phyloP scores from a whole-genome alignment of 1,140 invertebrate genomes.

The Globodera rostochiensis region DNA sequence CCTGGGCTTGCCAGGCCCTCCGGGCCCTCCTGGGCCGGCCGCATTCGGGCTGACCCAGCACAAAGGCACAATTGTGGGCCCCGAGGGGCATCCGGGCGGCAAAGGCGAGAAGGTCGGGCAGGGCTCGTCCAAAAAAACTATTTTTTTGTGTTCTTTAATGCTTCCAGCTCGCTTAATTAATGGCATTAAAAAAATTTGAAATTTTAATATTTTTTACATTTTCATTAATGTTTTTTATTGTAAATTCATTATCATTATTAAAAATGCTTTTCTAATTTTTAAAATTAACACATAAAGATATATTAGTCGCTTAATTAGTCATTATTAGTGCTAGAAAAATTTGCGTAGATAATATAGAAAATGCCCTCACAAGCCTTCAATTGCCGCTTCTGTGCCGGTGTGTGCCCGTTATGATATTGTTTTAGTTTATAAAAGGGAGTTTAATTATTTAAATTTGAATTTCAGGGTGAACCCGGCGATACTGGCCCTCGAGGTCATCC shows the following conservation, averaged over 20 bases:
- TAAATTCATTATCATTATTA: too few relatives aligned
- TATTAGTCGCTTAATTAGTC: not conserved
- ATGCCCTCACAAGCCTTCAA: not conserved
- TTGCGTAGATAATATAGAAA: not conserved
- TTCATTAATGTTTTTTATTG: too few relatives aligned
- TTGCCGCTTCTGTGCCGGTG: not conserved
- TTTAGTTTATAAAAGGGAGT: not conserved
- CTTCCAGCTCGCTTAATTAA: too few relatives aligned
- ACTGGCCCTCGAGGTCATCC: constrained; percentile 60
- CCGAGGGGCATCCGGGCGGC: constrained; percentile 55
- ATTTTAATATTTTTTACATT: too few relatives aligned
- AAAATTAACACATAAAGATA: too few relatives aligned
- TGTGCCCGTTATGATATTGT: not conserved
- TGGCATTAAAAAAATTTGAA: too few relatives aligned
- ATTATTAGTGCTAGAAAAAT: not conserved
- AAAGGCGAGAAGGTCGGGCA: constrained; percentile 63
- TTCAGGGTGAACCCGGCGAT: constrained; percentile 64
- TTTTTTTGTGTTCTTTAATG: not conserved
- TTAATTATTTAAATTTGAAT: not conserved
- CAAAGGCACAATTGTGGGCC: constrained; percentile 64
- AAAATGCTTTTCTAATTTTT: too few relatives aligned
- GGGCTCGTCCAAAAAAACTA: not conserved
- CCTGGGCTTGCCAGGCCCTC: constrained; percentile 53
- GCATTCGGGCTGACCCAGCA: constrained; percentile 39
- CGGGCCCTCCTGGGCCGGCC: constrained; percentile 58